phyloP scores from a whole-genome alignment of 2,797 vertebrate species.

The Poecilia gillii region DNA sequence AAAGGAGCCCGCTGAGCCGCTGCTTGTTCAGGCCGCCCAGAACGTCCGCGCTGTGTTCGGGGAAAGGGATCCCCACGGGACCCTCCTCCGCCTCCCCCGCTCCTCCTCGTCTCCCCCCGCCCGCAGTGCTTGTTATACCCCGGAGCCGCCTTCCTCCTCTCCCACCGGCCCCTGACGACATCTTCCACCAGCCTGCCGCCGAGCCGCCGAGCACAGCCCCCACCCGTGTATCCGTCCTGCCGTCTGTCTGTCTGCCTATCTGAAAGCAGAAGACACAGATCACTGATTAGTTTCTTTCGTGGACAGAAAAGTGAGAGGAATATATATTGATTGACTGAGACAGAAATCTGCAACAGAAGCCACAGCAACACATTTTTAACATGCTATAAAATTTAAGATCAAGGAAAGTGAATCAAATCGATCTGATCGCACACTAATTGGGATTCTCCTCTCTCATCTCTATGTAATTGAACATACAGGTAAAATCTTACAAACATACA shows the following conservation, averaged over 20 bases:
- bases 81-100: conserved; percentile 87
- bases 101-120: conserved; percentile 69
- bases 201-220: conserved; percentile 86
- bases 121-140: conserved; percentile 65
- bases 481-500: neutral
- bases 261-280: conserved; percentile 42
- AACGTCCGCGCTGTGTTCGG: conserved; percentile 96
- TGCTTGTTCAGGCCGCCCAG: conserved; percentile 95
- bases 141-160: conserved; percentile 81
- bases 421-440: neutral
- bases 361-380: neutral
- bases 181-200: conserved; percentile 90
- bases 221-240: conserved; percentile 87
- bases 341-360: conserved; percentile 25
- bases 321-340: conserved; percentile 33
- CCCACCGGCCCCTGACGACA: conserved; percentile 88
- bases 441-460: too few relatives aligned
- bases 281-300: conserved; percentile 17
- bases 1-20: conserved; percentile 91
- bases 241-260: conserved; percentile 85
- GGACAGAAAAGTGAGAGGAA: conserved; percentile 22
- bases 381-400: conserved; percentile 3
- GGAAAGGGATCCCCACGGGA: conserved; percentile 98
- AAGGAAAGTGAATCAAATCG: neutral
- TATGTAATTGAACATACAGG: neutral